phyloP scores from a whole-genome alignment of 2,113 vertebrate species.

The Tyto alba region DNA sequence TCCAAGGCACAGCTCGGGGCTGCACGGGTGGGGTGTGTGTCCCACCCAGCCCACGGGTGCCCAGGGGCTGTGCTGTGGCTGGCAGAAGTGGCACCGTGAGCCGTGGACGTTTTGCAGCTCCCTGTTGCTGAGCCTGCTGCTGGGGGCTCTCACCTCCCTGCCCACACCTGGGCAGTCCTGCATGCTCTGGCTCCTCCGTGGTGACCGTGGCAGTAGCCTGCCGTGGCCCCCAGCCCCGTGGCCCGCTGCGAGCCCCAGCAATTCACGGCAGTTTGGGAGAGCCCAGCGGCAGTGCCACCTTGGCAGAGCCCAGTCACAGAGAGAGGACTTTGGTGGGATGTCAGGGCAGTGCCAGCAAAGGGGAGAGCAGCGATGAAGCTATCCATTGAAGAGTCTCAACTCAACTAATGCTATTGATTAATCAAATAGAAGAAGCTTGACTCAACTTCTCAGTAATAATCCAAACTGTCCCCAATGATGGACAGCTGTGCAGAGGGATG shows the following conservation, averaged over 20 bases:
- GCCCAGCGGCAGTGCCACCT: rapidly evolving
- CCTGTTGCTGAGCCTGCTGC: no score
- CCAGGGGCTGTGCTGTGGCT: neutral
- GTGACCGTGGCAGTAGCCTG: neutral
- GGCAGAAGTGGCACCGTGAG: neutral
- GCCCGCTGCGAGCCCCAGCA: neutral
- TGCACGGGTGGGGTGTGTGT: neutral
- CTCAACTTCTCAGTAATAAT: slow-evolving; percentile 24
- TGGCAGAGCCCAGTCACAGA: neutral
- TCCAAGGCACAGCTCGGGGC: neutral
- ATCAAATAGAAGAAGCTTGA: slow-evolving; percentile 54
- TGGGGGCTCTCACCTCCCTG: neutral
- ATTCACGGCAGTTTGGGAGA: neutral
- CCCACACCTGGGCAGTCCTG: rapidly evolving
- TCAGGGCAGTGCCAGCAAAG: neutral
- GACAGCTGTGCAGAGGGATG: neutral
- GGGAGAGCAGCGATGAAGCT: neutral
- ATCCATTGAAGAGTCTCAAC: slow-evolving; percentile 29
- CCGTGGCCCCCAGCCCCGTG: neutral
- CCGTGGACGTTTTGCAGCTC: neutral
- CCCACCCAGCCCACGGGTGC: neutral
- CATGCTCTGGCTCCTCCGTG: rapidly evolving
- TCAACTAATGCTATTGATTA: slow-evolving; percentile 71
- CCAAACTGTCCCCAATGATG: neutral
- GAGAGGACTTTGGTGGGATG: neutral